Base-by-base conservation (phyloP, 2,797 vertebrate genomes). In the Lepidocolaptes lacrymiger region DNA sequence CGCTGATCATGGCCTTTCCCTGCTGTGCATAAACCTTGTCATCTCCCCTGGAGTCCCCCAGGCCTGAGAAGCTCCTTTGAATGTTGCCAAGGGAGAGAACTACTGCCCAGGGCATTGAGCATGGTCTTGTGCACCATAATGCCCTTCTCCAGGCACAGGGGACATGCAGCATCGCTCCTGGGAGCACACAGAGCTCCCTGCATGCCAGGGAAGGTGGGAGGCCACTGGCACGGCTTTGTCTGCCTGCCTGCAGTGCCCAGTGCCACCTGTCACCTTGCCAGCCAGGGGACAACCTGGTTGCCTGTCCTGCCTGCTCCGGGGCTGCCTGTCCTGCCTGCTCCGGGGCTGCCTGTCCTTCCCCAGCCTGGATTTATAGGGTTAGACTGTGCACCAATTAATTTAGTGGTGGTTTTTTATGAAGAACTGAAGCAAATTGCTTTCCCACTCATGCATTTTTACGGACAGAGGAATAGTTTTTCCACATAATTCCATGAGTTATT, bases 141-240 rank as follows among this genome's bases (percentile, higher is more conserved):
- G 61, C 21, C 51, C 10, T 10, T 48, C 21, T 56, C 14, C 54
- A 91, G 69, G 43, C 36, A 4, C 30, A 2, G 51, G 51, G 34
- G 11, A 44, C 0, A 0, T 20, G 32, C 55, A 55, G 34, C 2
- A 0, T 10, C 3, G 4, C 22, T 86, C 16, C 10, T 9, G 3
- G 7, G 43, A 44, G 46, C 0, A 41, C 26, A 3, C 12, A 1
- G 30, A 43, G 83, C 46, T 90, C 52, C 36, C 17, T 2, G 17
- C 27, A 12, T 63, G 0, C 15, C 48, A 12, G 34, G 34, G 56
- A n/a, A 15, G 36, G 37, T 34, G n/a, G 37, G 44, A 49, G 32
- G 34, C 4, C 21, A 0, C 14, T 5, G 19, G 52, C 64, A 24
- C 10, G 62, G 48, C 28, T 61, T 23, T 7, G 2, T 15, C 36